phyloP scores from a whole-genome alignment of 2,888 invertebrate genomes.

The Cactoblastis cactorum region DNA sequence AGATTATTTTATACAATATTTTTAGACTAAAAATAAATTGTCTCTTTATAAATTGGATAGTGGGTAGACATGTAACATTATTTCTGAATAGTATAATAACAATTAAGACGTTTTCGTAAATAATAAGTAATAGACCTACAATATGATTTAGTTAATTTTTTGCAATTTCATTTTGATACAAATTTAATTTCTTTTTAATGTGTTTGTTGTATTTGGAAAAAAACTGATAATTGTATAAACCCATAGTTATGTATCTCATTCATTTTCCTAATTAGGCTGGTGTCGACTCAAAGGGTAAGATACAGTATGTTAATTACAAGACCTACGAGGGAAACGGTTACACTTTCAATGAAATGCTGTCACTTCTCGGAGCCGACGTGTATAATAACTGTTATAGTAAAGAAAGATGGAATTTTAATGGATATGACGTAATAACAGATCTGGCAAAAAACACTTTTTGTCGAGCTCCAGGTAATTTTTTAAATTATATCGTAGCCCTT shows the following conservation, averaged over 20 bases:
- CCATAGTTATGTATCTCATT: too few relatives aligned
- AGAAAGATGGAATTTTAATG: slow-evolving; percentile 33
- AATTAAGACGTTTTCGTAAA: too few relatives aligned
- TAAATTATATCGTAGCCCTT: neutral
- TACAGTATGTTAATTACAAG: slow-evolving; percentile 77
- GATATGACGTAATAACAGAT: slow-evolving; percentile 42
- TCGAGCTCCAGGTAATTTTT: slow-evolving; percentile 33
- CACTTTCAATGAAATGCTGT: slow-evolving; percentile 66
- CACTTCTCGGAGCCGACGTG: slow-evolving; percentile 18
- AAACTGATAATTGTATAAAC: too few relatives aligned
- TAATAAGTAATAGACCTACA: too few relatives aligned
- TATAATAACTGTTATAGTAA: slow-evolving; percentile 74
- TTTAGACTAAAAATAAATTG: too few relatives aligned
- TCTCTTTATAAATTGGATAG: too few relatives aligned
- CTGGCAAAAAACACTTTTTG: slow-evolving; percentile 35
- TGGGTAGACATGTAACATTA: too few relatives aligned
- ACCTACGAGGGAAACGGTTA: slow-evolving; percentile 73
- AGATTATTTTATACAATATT: neutral
- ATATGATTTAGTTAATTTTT: too few relatives aligned
- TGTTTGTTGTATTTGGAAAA: too few relatives aligned
- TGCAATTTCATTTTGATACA: too few relatives aligned
- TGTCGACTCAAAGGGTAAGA: slow-evolving; percentile 78
- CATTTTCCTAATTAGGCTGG: slow-evolving; percentile 39
- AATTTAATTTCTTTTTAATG: too few relatives aligned
- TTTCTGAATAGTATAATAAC: too few relatives aligned